These are phyloP conservation scores for Luidia sarsii DNA, from an alignment of 53 echinoderm and acorn worm species.

Conservation along the genomic window DNA sequence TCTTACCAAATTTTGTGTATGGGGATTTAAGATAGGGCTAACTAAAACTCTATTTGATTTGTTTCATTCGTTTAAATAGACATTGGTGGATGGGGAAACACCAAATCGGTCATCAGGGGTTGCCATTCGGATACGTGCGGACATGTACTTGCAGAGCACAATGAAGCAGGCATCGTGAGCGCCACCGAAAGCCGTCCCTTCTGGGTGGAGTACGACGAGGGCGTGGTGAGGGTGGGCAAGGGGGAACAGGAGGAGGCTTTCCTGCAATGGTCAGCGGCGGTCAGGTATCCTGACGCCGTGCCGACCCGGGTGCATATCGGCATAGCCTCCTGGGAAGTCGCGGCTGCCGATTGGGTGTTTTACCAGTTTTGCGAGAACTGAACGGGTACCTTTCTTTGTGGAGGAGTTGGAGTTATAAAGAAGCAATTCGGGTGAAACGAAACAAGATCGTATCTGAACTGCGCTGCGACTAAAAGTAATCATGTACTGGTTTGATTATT, in stretches of 20 bases:
- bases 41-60: too few species aligned
- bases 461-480: too few species aligned
- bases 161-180: neutral
- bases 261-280: conserved; percentile 19
- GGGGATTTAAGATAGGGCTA: too few species aligned
- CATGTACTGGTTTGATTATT: too few species aligned
- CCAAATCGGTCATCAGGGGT: neutral
- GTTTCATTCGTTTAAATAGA: neutral
- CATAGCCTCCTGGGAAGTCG: neutral
- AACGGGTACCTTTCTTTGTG: too few species aligned
- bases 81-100: conserved; percentile 9
- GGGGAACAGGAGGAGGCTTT: conserved; percentile 15
- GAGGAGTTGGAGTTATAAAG: too few species aligned
- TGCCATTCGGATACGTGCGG: neutral
- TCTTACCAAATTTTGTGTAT: too few species aligned
- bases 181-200: conserved; percentile 5
- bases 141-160: neutral
- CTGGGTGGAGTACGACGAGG: conserved; percentile 24
- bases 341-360: neutral
- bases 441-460: too few species aligned
- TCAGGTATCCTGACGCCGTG: neutral
- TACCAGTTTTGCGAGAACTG: neutral
- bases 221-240: conserved; percentile 25
- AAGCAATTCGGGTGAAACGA: too few species aligned
- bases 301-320: conserved; percentile 1